A percentile compares a stretch with the other conserved stretches of the same genome.
Conservation (phyloP, 2,113 vertebrate species). For the Corvus cornix region DNA sequence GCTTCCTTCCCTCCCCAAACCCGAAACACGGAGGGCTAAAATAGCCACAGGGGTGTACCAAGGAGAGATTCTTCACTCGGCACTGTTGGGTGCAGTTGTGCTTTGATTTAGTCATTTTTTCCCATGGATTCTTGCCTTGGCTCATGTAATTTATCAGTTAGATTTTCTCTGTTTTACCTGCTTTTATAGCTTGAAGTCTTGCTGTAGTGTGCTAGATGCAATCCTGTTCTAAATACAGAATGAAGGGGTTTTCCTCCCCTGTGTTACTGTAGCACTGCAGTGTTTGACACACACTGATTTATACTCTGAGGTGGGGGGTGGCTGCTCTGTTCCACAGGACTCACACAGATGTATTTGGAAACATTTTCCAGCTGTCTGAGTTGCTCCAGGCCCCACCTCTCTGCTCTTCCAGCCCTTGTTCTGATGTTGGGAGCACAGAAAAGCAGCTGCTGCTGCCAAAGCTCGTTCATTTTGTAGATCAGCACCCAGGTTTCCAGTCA, state of each 20-base stretch:
- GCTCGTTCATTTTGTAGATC: neutral
- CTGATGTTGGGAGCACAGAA: accelerated
- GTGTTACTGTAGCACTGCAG: neutral
- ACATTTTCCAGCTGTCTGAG: neutral
- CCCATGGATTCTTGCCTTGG: neutral
- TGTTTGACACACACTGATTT: neutral
- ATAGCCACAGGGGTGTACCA: accelerated
- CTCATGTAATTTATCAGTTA: neutral
- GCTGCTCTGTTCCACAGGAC: neutral
- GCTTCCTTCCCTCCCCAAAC: neutral
- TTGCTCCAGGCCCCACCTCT: neutral
- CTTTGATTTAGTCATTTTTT: neutral
- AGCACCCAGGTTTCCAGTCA: neutral
- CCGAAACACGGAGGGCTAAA: accelerated
- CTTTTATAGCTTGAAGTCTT: neutral
- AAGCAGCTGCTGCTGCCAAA: neutral
- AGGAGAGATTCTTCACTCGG: neutral
- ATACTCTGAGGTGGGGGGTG: neutral
- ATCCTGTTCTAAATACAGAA: neutral
- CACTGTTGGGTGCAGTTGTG: accelerated
- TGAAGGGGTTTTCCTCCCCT: neutral
- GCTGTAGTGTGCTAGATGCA: neutral
- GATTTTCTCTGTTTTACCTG: neutral
- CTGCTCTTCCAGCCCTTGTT: neutral
- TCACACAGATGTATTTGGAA: neutral